A percentile compares a stretch with the other conserved stretches of the same genome.
Evolutionary conservation across 2,888 invertebrate species (phyloP).

Genomic region (Clunio marinus): DNA sequence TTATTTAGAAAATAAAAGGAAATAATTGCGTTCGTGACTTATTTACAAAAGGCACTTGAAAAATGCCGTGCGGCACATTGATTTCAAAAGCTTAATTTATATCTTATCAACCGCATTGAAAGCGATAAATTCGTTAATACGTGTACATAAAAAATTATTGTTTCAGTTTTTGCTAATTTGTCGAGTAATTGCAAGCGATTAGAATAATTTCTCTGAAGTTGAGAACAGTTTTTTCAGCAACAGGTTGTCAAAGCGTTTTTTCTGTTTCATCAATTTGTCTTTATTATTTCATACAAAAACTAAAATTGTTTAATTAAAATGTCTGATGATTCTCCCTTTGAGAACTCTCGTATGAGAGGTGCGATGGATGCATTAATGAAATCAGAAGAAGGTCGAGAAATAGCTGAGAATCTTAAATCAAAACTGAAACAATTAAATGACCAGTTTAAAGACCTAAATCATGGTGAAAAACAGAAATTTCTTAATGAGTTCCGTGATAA

Average conservation of each 20-base stretch:
- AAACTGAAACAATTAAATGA: slow-evolving; percentile 42
- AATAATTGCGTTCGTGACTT: not conserved
- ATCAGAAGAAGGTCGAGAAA: slow-evolving; percentile 46
- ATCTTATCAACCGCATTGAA: too few relatives aligned
- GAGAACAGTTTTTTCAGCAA: too few relatives aligned
- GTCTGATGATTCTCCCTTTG: slow-evolving; percentile 40
- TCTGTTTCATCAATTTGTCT: too few relatives aligned
- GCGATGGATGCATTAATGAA: slow-evolving; percentile 49
- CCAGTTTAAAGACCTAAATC: slow-evolving; percentile 44
- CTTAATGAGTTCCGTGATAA: slow-evolving; percentile 43
- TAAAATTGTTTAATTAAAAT: not conserved
- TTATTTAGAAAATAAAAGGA: not conserved
- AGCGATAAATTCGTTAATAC: too few relatives aligned
- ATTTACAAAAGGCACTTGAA: too few relatives aligned
- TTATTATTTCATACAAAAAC: not conserved
- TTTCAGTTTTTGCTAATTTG: too few relatives aligned
- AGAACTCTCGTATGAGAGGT: slow-evolving; percentile 44
- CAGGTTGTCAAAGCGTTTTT: too few relatives aligned
- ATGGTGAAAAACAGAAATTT: slow-evolving; percentile 50
- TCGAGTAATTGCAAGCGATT: too few relatives aligned
- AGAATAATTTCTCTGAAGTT: too few relatives aligned
- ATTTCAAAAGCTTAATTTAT: too few relatives aligned
- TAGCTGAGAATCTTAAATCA: slow-evolving; percentile 39
- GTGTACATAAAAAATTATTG: too few relatives aligned
- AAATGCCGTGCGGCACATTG: too few relatives aligned